Evolutionary conservation across 2,113 vertebrate species (phyloP).

Genomic region (Caretta caretta): DNA sequence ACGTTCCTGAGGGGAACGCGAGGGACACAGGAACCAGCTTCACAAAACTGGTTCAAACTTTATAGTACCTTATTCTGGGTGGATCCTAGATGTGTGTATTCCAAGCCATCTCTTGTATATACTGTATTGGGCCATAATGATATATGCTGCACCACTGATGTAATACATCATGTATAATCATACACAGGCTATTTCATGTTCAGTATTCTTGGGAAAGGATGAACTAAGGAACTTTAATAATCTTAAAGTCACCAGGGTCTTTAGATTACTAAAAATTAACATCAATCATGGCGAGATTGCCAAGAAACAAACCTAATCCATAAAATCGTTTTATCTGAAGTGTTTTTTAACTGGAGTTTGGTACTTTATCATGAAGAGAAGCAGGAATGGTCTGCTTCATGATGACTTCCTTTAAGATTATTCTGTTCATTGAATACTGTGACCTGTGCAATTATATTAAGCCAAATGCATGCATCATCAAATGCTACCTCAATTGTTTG

Average conservation of each 20-base stretch:
- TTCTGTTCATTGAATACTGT: not conserved
- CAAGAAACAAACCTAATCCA: not conserved
- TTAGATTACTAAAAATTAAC: not conserved
- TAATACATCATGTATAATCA: not conserved
- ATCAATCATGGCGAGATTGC: not conserved
- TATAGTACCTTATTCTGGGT: not conserved
- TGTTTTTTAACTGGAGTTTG: not conserved
- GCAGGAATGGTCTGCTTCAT: not conserved
- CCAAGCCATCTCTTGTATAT: not conserved
- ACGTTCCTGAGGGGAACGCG: not conserved
- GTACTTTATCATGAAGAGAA: not conserved
- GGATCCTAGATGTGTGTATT: not conserved
- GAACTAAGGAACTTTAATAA: not conserved
- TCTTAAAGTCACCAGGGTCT: conserved; percentile 29
- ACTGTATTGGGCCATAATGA: fast-evolving
- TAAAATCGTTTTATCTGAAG: not conserved
- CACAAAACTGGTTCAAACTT: not conserved
- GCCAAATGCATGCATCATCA: conserved; percentile 29
- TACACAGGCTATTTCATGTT: not conserved
- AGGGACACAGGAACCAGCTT: not conserved
- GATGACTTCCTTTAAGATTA: not conserved
- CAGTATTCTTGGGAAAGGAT: not conserved
- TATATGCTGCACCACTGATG: not conserved
- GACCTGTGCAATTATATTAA: not conserved
- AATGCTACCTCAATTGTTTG: not conserved